Evolutionary conservation across 2,113 vertebrate genomes (phyloP), one percentile per base, ranked within the genome.

Genomic region (Copsychus sechellarum): DNA sequence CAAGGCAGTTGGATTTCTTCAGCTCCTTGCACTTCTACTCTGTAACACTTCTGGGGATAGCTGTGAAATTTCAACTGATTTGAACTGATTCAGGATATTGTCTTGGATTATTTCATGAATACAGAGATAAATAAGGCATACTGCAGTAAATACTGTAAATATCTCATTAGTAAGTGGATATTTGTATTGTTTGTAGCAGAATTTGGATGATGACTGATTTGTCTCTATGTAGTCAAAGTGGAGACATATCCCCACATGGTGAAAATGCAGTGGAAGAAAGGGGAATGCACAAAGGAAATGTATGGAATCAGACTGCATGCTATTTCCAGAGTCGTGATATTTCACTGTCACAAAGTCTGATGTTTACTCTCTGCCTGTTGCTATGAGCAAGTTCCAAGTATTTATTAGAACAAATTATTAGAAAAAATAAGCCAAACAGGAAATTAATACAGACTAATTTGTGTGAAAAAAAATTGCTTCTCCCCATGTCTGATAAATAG

Each of bases 221-320:
- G 15, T 8, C 40, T 73, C 25, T 8, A 16, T 65, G 18, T 74
- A 13, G 51, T 36, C 29, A 6, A 65, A 48, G 5, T 4, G 56
- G 47, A 33, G 36, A 53, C 34, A 48, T 64, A 76, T 23, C 13
- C 24, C 22, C 22, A 26, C 18, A 31, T 5, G 13, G 36, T 45
- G 31, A 56, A 81, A 82, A 66, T 42, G n/a, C 29, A 31, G 5
- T 5, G 43, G 74, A 96, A 92, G 81, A 54, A 96, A 92, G 31
- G 50, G 26, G 22, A 81, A 67, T 9, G 9, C 24, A 70, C 58
- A 80, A 42, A 42, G 76, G 18, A 93, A 78, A 69, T 11, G 25
- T 5, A 8, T 87, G 51, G 21, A 97, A 97, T 95, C 91, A 96
- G 90, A 82, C 82, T 83, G 78, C 73, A 81, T 94, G 42, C 62